Percentiles rank a stretch among this genome's conserved stretches.
These are phyloP conservation scores for Megaceryle torquata DNA, from an alignment of 2,113 vertebrate genomes.

Conservation along the genomic window DNA sequence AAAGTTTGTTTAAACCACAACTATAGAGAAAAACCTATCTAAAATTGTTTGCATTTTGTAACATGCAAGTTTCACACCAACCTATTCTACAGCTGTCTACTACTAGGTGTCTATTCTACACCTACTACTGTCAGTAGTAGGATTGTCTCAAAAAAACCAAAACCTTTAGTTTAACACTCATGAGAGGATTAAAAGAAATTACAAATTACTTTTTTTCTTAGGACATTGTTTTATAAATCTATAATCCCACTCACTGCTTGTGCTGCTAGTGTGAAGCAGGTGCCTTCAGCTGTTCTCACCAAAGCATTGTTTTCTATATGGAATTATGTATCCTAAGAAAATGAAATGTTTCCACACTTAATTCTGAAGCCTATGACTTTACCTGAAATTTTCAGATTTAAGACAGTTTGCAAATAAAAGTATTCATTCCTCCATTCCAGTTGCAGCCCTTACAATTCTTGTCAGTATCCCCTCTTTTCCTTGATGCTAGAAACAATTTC, in stretches of 20 bases:
- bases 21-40: neutral
- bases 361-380: neutral
- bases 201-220: neutral
- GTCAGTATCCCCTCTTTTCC: neutral
- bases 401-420: neutral
- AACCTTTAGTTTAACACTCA: constrained; percentile 8
- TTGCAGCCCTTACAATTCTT: neutral
- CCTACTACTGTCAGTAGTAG: neutral
- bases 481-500: neutral
- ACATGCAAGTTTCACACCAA: neutral
- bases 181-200: neutral
- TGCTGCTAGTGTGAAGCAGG: neutral
- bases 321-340: neutral
- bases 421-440: neutral
- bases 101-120: too few relatives aligned
- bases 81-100: neutral
- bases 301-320: neutral
- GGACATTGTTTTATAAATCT: neutral
- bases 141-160: neutral
- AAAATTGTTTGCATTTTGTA: neutral
- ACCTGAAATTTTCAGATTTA: neutral
- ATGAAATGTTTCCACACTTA: neutral
- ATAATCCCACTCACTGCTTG: neutral
- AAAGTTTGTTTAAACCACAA: neutral
- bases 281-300: neutral